Evolutionary conservation across 2,888 invertebrate genomes (phyloP).

Genomic region (Stomorhina lunata): DNA sequence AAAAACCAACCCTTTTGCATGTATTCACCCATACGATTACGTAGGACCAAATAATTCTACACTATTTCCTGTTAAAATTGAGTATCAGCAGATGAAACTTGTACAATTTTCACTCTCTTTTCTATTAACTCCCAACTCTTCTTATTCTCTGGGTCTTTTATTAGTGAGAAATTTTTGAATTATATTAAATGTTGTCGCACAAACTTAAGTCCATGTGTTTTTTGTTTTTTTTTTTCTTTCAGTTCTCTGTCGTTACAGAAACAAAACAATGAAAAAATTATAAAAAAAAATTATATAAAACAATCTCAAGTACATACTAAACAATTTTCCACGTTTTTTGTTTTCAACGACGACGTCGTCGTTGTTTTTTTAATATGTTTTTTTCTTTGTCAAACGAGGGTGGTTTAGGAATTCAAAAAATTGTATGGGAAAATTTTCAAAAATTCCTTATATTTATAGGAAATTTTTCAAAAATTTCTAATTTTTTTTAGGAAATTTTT

Average conservation of each 20-base stretch:
- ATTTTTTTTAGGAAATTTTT: too few species aligned
- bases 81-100: neutral
- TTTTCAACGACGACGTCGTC: too few species aligned
- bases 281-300: slow-evolving; percentile 15
- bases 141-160: neutral
- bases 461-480: too few species aligned
- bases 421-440: too few species aligned
- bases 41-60: slow-evolving; percentile 22
- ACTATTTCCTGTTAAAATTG: slow-evolving; percentile 48
- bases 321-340: slow-evolving; percentile 56
- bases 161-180: too few species aligned
- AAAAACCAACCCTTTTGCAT: neutral
- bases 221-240: neutral
- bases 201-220: slow-evolving; percentile 47
- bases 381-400: too few species aligned
- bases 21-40: slow-evolving; percentile 19
- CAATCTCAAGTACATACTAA: slow-evolving; percentile 34
- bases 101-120: neutral
- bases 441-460: too few species aligned
- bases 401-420: too few species aligned
- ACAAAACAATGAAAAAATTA: slow-evolving; percentile 1
- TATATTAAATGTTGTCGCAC: slow-evolving; percentile 24
- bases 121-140: neutral
- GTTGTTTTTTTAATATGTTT: too few species aligned
- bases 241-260: neutral